Percentiles rank a stretch among this genome's conserved stretches.
These are phyloP conservation scores for Drosophila meridiana DNA, from an alignment of 2,888 invertebrate species.

Conservation along the genomic window DNA sequence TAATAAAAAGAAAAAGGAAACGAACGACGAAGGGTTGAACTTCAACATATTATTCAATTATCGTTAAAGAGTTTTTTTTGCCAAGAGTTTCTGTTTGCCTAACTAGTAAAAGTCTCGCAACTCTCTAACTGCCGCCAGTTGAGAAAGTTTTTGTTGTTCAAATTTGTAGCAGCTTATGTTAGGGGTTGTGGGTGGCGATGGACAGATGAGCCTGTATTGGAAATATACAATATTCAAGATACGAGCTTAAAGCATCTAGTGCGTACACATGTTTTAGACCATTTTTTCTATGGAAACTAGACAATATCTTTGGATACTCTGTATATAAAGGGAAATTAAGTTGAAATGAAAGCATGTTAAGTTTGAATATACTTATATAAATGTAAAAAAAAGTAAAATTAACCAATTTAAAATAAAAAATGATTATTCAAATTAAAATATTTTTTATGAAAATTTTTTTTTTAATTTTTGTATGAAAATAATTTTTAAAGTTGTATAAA, in stretches of 20 bases:
- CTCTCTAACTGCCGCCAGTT: conserved; percentile 5
- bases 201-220: neutral
- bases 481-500: no score
- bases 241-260: conserved; percentile 21
- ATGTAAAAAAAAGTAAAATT: no score
- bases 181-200: neutral
- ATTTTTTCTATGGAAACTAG: conserved; percentile 3
- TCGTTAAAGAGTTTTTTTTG: neutral
- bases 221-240: conserved; percentile 6
- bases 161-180: conserved; percentile 6
- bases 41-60: conserved; percentile 33
- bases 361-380: no score
- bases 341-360: no score
- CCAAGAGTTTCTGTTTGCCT: neutral
- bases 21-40: conserved; percentile 8
- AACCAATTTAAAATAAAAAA: no score
- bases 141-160: neutral
- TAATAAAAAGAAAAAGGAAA: neutral
- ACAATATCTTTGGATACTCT: conserved; percentile 9
- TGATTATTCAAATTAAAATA: no score
- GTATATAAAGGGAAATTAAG: neutral
- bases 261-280: conserved; percentile 19
- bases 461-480: no score
- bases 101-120: neutral
- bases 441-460: no score